Conservation (phyloP, 2,888 invertebrate species). For the Dione vanillae region DNA sequence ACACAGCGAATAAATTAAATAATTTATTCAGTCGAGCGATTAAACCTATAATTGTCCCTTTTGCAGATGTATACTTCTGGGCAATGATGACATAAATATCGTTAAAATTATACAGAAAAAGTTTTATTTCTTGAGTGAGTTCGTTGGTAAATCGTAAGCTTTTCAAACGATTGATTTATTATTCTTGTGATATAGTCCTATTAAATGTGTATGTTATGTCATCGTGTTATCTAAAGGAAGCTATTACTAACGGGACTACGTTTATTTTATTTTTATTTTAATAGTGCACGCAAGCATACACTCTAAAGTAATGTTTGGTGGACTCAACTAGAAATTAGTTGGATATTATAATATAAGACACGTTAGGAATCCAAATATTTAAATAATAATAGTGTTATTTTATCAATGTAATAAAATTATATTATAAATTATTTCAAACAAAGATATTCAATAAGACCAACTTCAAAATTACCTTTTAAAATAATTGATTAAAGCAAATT, state of each 20-base stretch:
- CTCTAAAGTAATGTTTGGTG: too few relatives aligned
- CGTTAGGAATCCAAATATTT: too few relatives aligned
- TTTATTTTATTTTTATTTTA: constrained; percentile 3
- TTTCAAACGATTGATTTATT: constrained; percentile 10
- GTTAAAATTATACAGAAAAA: not conserved
- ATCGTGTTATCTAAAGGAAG: constrained; percentile 3
- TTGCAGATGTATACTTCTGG: too few relatives aligned
- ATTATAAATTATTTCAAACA: not conserved
- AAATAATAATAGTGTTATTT: too few relatives aligned
- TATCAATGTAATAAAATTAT: too few relatives aligned
- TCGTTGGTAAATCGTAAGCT: not conserved
- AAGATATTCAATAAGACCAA: not conserved
- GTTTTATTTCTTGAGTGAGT: not conserved
- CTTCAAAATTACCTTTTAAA: not conserved
- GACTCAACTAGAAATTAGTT: too few relatives aligned
- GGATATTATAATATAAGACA: too few relatives aligned
- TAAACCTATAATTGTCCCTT: too few relatives aligned
- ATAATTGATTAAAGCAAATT: not conserved
- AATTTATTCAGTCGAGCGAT: too few relatives aligned
- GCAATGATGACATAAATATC: too few relatives aligned
- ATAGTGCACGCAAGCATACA: not conserved
- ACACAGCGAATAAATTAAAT: too few relatives aligned
- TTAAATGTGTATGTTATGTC: constrained; percentile 10
- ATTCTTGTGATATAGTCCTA: not conserved
- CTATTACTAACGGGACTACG: not conserved